A percentile compares a stretch with the other conserved stretches of the same genome.
Conservation (phyloP, 2,113 vertebrate species). For the Peromyscus polionotus region DNA sequence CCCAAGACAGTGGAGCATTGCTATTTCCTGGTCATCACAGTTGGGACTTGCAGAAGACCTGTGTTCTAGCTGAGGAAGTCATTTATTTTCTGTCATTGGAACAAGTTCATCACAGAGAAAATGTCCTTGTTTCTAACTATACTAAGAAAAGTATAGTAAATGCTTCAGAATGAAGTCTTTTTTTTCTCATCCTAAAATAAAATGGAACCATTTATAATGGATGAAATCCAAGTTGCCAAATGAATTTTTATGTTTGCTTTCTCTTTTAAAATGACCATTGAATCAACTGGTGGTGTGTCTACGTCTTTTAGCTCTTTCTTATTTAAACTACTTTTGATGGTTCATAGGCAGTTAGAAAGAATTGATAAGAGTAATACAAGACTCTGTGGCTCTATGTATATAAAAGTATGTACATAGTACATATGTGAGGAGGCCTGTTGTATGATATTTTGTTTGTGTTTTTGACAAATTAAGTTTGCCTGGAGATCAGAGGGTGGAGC, state of each 20-base stretch:
- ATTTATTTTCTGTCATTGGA: not conserved
- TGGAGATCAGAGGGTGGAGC: no score
- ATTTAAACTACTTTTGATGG: not conserved
- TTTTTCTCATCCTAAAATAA: slow-evolving; percentile 51
- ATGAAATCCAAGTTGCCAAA: not conserved
- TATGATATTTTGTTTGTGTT: no score
- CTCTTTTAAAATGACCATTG: slow-evolving; percentile 20
- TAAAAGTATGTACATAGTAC: not conserved
- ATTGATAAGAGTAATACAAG: not conserved
- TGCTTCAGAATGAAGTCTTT: slow-evolving; percentile 56
- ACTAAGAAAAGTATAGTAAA: slow-evolving; percentile 22
- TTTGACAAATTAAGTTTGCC: no score
- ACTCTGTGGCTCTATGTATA: not conserved
- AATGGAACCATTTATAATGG: slow-evolving; percentile 15
- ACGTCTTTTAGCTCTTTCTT: slow-evolving; percentile 41
- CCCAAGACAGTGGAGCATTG: not conserved
- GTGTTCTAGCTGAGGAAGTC: not conserved
- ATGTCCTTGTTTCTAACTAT: slow-evolving; percentile 45
- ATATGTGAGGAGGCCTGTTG: not conserved
- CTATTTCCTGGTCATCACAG: not conserved
- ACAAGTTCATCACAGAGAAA: not conserved
- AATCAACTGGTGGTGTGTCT: slow-evolving; percentile 29
- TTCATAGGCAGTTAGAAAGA: not conserved
- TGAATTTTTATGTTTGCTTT: slow-evolving; percentile 40
- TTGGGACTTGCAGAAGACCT: not conserved